These are phyloP conservation scores for Agapornis canus DNA, from an alignment of 2,797 vertebrate genomes.

Conservation along the genomic window DNA sequence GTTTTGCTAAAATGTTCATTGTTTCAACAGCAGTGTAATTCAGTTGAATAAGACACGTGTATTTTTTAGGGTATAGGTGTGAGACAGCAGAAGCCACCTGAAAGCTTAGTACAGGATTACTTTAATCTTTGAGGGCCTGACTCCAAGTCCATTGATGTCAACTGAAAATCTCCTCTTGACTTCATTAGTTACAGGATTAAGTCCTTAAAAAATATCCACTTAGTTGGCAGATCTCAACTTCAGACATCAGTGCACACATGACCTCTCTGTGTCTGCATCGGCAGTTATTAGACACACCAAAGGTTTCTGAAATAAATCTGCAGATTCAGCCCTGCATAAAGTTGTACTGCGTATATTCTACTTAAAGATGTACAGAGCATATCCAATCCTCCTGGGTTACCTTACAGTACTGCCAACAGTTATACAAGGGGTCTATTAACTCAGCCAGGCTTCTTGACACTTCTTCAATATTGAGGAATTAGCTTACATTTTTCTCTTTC, in stretches of 20 bases:
- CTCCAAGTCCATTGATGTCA: conserved; percentile 24
- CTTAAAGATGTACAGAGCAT: background rate
- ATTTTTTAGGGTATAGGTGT: background rate
- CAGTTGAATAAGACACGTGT: background rate
- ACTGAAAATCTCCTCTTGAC: conserved; percentile 39
- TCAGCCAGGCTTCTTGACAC: background rate
- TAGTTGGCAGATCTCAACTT: conserved; percentile 34
- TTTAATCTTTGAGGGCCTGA: conserved; percentile 42
- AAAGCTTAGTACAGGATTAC: conserved; percentile 45
- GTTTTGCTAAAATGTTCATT: background rate
- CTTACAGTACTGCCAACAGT: background rate
- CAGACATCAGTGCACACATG: conserved; percentile 25
- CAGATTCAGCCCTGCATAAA: background rate
- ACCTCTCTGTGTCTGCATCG: background rate
- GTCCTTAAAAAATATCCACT: conserved; percentile 25
- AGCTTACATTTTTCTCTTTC: background rate
- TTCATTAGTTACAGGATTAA: conserved; percentile 51
- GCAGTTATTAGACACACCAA: background rate
- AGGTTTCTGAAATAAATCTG: background rate
- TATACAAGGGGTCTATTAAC: background rate
- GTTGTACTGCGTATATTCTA: background rate
- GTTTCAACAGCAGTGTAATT: background rate
- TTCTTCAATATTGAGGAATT: background rate
- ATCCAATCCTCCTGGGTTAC: background rate
- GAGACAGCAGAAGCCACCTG: conserved; percentile 40